Evolutionary conservation across 2,888 invertebrate species (phyloP).

Genomic region (Dromius quadrimaculatus): DNA sequence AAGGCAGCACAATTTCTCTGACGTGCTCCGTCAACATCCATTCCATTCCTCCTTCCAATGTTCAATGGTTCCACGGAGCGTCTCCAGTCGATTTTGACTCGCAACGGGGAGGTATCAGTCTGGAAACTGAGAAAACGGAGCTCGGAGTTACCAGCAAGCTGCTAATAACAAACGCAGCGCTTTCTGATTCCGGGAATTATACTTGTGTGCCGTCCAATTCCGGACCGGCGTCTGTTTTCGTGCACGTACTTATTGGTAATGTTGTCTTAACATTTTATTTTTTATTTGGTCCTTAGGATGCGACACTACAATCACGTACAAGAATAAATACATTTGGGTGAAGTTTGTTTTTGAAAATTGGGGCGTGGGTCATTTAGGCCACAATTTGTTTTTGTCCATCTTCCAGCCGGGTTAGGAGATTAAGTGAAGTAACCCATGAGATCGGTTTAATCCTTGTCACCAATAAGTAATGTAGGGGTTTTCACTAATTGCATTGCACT

Average conservation of each 20-base stretch:
- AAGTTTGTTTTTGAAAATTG: too few relatives aligned
- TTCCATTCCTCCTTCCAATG: slow-evolving; percentile 81
- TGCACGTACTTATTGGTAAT: slow-evolving; percentile 87
- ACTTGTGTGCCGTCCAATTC: slow-evolving; percentile 90
- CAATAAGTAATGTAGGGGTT: slow-evolving; percentile 36
- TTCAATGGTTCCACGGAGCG: slow-evolving; percentile 88
- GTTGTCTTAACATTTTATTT: too few relatives aligned
- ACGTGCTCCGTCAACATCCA: slow-evolving; percentile 91
- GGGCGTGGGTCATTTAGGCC: too few relatives aligned
- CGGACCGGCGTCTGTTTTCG: slow-evolving; percentile 84
- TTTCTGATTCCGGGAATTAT: slow-evolving; percentile 89
- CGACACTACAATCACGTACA: too few relatives aligned
- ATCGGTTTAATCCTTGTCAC: slow-evolving; percentile 31
- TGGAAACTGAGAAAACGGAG: slow-evolving; percentile 87
- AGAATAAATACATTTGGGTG: too few relatives aligned
- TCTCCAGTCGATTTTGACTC: slow-evolving; percentile 87
- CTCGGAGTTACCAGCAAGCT: slow-evolving; percentile 86
- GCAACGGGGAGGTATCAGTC: slow-evolving; percentile 85
- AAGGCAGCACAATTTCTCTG: slow-evolving; percentile 90
- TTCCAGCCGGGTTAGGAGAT: slow-evolving; percentile 1
- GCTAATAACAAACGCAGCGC: slow-evolving; percentile 86
- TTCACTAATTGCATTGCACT: slow-evolving; percentile 34
- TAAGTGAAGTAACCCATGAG: slow-evolving; percentile 13
- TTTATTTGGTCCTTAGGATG: too few relatives aligned
- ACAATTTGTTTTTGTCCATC: slow-evolving; percentile 23